Percentiles rank a stretch among this genome's conserved stretches.
These are phyloP conservation scores for Sisor rabdophorus DNA, from an alignment of 2,113 vertebrate species.

Conservation along the genomic window DNA sequence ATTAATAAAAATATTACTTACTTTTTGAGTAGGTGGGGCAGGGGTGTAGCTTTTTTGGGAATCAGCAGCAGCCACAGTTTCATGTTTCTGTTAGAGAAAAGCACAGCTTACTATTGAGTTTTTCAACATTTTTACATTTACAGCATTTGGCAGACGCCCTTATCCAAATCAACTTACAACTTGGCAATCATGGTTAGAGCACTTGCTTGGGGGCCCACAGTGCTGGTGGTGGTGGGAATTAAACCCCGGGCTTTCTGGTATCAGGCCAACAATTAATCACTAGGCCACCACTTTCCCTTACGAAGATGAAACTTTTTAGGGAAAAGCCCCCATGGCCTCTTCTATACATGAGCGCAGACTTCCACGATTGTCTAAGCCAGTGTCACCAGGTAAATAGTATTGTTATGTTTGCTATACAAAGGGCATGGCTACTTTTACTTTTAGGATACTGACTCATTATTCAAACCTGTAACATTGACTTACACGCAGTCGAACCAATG, in stretches of 20 bases:
- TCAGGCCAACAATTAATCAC: too few relatives aligned
- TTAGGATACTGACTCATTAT: neutral
- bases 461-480: neutral
- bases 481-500: neutral
- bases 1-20: slow-evolving; percentile 34
- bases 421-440: neutral
- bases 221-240: too few relatives aligned
- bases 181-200: too few relatives aligned
- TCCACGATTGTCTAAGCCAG: neutral
- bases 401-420: neutral
- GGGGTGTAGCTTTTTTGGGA: slow-evolving; percentile 56
- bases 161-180: too few relatives aligned
- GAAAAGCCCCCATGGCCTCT: neutral
- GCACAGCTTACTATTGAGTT: neutral
- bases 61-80: slow-evolving; percentile 27
- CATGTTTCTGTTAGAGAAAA: slow-evolving; percentile 41
- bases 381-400: neutral
- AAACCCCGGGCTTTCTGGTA: too few relatives aligned
- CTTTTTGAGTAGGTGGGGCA: slow-evolving; percentile 55
- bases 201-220: too few relatives aligned
- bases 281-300: too few relatives aligned
- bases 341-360: neutral
- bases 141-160: too few relatives aligned
- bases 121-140: too few relatives aligned
- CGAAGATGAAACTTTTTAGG: neutral